These are phyloP conservation scores for Lutraria lutraria DNA, from an alignment of 2,888 invertebrate species.

Conservation along the genomic window DNA sequence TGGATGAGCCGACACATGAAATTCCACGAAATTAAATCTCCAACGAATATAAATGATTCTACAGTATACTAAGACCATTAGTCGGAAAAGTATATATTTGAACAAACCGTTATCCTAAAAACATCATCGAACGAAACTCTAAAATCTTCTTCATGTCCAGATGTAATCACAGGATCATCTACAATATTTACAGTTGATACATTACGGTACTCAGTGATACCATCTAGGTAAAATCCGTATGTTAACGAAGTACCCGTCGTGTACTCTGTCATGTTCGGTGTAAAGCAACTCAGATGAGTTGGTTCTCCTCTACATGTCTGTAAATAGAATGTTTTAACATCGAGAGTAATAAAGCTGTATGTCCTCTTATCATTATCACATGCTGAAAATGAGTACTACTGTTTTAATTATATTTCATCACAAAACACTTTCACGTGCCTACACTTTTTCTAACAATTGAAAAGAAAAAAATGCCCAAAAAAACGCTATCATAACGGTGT, in stretches of 20 bases:
- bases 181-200: neutral
- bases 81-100: neutral
- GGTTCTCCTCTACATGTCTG: neutral
- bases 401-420: neutral
- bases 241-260: neutral
- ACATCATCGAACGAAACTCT: constrained; percentile 47
- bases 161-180: constrained; percentile 41
- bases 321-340: neutral
- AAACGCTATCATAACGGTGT: no score
- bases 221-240: constrained; percentile 54
- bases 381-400: neutral
- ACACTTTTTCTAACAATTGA: no score
- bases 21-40: no score
- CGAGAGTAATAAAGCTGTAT: neutral
- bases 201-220: constrained; percentile 21
- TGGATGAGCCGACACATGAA: no score
- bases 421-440: no score
- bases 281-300: constrained; percentile 30
- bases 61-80: no score
- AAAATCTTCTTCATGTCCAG: constrained; percentile 26
- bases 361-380: neutral
- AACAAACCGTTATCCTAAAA: constrained; percentile 49
- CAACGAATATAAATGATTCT: no score
- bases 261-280: constrained; percentile 34
- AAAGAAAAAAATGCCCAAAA: no score